Conservation (phyloP, 1,140 invertebrate species). For the Drosophila subobscura region DNA sequence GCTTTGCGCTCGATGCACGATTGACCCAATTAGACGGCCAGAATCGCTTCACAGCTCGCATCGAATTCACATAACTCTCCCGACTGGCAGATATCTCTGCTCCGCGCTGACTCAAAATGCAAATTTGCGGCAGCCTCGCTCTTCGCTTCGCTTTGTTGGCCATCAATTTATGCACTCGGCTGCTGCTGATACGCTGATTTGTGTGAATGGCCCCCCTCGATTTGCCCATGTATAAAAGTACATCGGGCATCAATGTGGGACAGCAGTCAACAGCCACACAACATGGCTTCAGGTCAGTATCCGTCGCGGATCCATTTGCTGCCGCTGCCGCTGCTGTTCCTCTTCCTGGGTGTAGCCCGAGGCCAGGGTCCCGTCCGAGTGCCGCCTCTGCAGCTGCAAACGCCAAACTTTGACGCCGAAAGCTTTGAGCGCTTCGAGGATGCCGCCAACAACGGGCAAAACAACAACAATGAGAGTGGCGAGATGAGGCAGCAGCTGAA, state of each 20-base stretch:
- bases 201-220: constrained; percentile 20
- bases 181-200: constrained; percentile 4
- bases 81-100: constrained; percentile 21
- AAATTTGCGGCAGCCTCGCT: constrained; percentile 31
- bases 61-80: constrained; percentile 4
- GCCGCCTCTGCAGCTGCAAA: constrained; percentile 28
- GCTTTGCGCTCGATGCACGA: neutral
- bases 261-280: constrained; percentile 25
- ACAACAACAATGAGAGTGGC: constrained; percentile 15
- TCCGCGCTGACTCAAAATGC: constrained; percentile 31
- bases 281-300: constrained; percentile 29
- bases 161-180: constrained; percentile 51
- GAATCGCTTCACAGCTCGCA: constrained; percentile 8
- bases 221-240: constrained; percentile 32
- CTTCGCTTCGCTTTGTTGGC: constrained; percentile 19
- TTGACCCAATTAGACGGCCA: too few relatives aligned
- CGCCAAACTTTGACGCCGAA: constrained; percentile 36
- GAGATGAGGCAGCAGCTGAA: constrained; percentile 47
- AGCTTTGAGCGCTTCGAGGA: constrained; percentile 39
- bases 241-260: neutral
- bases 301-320: neutral
- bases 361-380: constrained; percentile 9
- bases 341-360: neutral
- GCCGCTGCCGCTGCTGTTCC: constrained; percentile 28
- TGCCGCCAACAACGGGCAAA: neutral